A percentile compares a stretch with the other conserved stretches of the same genome.
Evolutionary conservation across 2,888 invertebrate genomes (phyloP).

Genomic region (Papilio demoleus): DNA sequence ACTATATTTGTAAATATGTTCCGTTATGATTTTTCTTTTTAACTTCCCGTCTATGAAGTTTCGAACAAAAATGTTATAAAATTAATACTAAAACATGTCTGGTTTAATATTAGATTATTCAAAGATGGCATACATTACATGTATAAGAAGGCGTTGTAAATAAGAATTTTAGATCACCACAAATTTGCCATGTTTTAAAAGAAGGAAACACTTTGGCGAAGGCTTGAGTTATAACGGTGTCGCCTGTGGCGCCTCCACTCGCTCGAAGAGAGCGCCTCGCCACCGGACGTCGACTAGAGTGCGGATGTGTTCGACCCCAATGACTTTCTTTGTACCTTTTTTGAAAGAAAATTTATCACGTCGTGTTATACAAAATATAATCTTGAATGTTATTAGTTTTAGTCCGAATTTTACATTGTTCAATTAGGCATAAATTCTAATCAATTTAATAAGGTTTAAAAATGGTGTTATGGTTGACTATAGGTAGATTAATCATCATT

Average conservation of each 20-base stretch:
- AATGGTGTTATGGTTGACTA: too few species aligned
- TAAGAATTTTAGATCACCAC: constrained; percentile 48
- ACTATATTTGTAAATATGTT: not conserved
- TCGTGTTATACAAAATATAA: not conserved
- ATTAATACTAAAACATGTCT: not conserved
- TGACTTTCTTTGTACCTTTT: constrained; percentile 31
- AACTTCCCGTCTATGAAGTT: too few species aligned
- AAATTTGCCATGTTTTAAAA: constrained; percentile 50
- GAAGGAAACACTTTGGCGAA: constrained; percentile 47
- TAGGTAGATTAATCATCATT: too few species aligned
- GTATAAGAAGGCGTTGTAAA: too few species aligned
- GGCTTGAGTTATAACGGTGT: constrained; percentile 42
- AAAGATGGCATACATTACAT: too few species aligned
- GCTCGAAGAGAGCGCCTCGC: constrained; percentile 21
- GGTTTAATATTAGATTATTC: not conserved
- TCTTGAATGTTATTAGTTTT: not conserved
- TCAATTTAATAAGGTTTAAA: too few species aligned
- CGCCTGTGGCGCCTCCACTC: constrained; percentile 34
- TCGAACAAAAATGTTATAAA: too few species aligned
- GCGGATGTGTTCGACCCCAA: constrained; percentile 38
- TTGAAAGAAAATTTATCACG: not conserved
- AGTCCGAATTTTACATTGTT: too few species aligned
- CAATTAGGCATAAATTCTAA: too few species aligned
- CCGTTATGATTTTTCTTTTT: too few species aligned
- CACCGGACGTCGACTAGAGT: constrained; percentile 33